Evolutionary conservation across 2,797 vertebrate species (phyloP), one percentile per base, ranked within the genome.

Genomic region (Mallotus villosus): DNA sequence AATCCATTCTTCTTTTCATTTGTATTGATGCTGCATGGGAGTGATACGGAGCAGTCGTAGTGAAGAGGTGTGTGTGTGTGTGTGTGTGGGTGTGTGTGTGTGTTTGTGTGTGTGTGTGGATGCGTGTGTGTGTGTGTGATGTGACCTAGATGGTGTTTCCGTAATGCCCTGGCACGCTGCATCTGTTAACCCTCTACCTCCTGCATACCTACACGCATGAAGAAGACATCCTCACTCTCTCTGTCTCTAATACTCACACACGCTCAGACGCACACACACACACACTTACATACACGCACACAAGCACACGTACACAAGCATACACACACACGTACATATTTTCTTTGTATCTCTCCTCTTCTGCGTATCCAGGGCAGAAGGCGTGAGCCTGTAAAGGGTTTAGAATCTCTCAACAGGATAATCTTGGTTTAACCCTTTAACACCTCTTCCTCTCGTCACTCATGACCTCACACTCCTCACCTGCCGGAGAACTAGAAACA

Each of bases 321-420:
- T n/a, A n/a, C 64, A 63, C 69, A 74, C 41, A 77, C 55, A 69
- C 53, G 22, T 8, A 3, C 22, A 5, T 17, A 1, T 29, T 21
- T n/a, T 9, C 21, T 16, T 5, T 8, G 2, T 0, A 3, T 12
- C 65, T 9, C 7, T 22, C 3, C 7, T 34, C 17, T 22, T 19
- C 9, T 3, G 19, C 74, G 58, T 58, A 65, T 78, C 62, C 74
- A 72, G 73, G 74, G 78, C 67, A 80, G 63, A 51, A 74, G 78
- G 73, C 80, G 62, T 70, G 71, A 80, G 70, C 37, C 55, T 29
- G 55, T 74, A 62, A 66, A 74, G 84, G 77, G 84, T 73, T 81
- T 78, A 80, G 78, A 83, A 81, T 80, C 73, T 66, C 78, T 77
- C 72, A 77, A 73, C 78, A 79, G 71, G 82, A 82, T 82, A 82